Base-by-base conservation (phyloP, 2,113 vertebrate genomes). In the Chaetodon auriga region DNA sequence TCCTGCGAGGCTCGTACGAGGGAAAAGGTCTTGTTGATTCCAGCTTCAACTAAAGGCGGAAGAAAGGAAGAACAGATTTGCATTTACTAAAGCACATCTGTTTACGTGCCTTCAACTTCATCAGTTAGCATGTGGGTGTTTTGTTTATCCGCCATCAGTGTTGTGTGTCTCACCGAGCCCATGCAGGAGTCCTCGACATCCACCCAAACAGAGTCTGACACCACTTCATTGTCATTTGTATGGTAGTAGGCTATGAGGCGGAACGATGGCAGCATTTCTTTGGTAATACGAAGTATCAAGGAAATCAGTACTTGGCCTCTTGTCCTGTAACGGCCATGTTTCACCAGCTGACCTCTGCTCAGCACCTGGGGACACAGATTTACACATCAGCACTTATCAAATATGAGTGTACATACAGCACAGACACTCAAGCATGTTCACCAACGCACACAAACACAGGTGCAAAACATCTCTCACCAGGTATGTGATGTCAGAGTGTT, bases 171-270 rank as follows among this genome's bases (percentile, higher is more conserved):
- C 61, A 97, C 96, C 66, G 55, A 89, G 35, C 95, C 95, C 91
- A 96, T 96, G 87, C 96, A 97, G 14, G 89, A 78, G 83, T 95
- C 94, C 38, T 92, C 90, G 54, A 96, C 89, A 7, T 95, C 93
- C 64, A 97, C 92, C 95, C 95, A 96, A 38, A 96, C 23, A 11
- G 96, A 96, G 74, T 97, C 96, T 1, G 96, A 93, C n/a, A 96
- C 96, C 48, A 97, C 81, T 73, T 96, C 95, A 43, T 57, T 87
- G 1, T 4, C 19, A 15, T 7, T 72, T 12, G 94, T 75, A n/a
- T 96, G 90, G 75, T 94, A 93, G 81, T 95, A 96, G 18, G 92
- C 95, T 71, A 96, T n/a, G 21, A 96, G 87, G 25, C 94, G 91
- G 89, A 96, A 96, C 0, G 96, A 97, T 7, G 96, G 95, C 49